Base-by-base conservation (phyloP, 1,140 invertebrate genomes). In the Ditylenchus dipsaci region DNA sequence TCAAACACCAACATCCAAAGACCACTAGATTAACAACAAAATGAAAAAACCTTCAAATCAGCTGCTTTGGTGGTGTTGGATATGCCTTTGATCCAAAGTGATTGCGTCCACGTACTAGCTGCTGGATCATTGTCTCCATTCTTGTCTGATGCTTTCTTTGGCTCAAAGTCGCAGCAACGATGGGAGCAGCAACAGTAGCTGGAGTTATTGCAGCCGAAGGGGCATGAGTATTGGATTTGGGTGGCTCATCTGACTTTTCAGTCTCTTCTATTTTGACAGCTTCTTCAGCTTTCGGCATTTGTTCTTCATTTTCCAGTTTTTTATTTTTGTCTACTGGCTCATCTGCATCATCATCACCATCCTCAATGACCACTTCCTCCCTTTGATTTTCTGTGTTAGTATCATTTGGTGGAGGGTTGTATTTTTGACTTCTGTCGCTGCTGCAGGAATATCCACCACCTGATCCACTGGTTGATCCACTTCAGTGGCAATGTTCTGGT, bases 41-140 rank as follows among this genome's bases (percentile, higher is more conserved):
- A 49, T 7, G 17, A 64, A 56, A 53, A 58, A 38, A 75, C 73
- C 69, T 75, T 75, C 9, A 75, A 43, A 29, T 75, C 73, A 26
- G 76, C 75, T 0, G 73, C 73, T 65, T 72, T 75, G 13, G 76
- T 78, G n/a, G 67, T 47, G 56, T 58, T 72, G 3, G 75, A 30
- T 33, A 75, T 78, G 61, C 65, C 65, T 21, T 43, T 33, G 43
- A 75, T 67, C 73, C 73, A 74, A n/a, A n/a, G n/a, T n/a, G n/a
- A n/a, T n/a, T n/a, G n/a, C n/a, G n/a, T n/a, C n/a, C 33, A 38
- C 1, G 78, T 23, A 59, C 69, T 71, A 13, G 63, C 13, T 13
- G 21, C 27, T 19, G 69, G 26, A 33, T 70, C 26, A 11, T 3
- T 38, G 11, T 38, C 33, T 38, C 33, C 33, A 38, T 38, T 38